phyloP scores from a whole-genome alignment of 2,888 invertebrate species.

The Thecocarcelia acutangulata region DNA sequence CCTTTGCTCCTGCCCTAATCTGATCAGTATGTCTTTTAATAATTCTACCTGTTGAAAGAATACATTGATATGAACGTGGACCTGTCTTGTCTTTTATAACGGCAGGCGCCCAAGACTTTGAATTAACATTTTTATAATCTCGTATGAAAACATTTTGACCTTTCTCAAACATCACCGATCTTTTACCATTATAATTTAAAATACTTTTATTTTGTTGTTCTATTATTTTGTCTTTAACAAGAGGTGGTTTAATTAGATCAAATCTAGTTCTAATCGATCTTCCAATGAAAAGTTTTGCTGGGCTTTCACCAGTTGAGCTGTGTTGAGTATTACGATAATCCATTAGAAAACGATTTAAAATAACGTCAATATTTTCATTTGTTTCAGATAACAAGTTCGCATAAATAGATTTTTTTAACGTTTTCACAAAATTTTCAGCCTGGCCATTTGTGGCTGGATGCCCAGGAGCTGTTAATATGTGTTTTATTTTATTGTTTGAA shows the following conservation, averaged over 20 bases:
- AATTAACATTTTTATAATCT: constrained; percentile 22
- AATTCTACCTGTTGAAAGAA: no score
- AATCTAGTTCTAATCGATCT: constrained; percentile 5
- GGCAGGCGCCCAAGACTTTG: constrained; percentile 49
- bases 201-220: neutral
- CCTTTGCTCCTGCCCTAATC: no score
- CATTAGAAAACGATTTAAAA: constrained; percentile 20
- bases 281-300: constrained; percentile 1
- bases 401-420: constrained; percentile 30
- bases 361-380: constrained; percentile 12
- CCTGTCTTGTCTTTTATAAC: neutral
- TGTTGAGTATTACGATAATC: neutral
- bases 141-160: constrained; percentile 18
- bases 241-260: neutral
- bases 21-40: no score
- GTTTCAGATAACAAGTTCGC: neutral
- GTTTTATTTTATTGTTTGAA: constrained; percentile 17
- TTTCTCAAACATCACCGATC: neutral
- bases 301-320: constrained; percentile 1
- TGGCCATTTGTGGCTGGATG: no score
- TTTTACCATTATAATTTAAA: neutral
- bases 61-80: no score
- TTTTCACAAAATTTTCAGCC: no score
- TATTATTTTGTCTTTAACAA: neutral
- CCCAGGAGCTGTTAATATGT: no score